phyloP scores from a whole-genome alignment of 2,113 vertebrate species.

The Rhynchopsitta pachyrhyncha region DNA sequence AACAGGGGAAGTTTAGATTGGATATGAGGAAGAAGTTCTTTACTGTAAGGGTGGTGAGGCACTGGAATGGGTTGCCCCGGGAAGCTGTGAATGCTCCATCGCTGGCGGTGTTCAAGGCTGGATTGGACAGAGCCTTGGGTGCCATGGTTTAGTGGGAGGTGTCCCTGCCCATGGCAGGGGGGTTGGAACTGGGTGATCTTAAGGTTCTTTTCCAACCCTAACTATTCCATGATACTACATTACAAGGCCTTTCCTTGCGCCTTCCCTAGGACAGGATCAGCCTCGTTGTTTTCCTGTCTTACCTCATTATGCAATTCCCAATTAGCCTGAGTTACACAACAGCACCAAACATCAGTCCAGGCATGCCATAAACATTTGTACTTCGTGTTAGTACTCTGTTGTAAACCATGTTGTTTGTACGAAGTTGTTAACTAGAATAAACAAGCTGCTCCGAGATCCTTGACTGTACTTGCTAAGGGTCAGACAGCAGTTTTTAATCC shows the following conservation, averaged over 20 bases:
- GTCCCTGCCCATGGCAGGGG: neutral
- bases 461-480: neutral
- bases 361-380: neutral
- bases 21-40: too few relatives aligned
- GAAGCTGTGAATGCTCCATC: too few relatives aligned
- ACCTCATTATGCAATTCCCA: neutral
- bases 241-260: neutral
- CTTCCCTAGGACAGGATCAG: neutral
- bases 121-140: too few relatives aligned
- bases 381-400: neutral
- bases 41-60: too few relatives aligned
- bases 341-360: neutral
- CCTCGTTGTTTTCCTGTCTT: neutral
- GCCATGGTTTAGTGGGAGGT: neutral
- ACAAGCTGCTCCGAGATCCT: neutral
- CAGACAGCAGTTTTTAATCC: neutral
- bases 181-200: neutral
- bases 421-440: conserved; percentile 24
- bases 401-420: neutral
- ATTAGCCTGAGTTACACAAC: neutral
- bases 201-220: neutral
- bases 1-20: too few relatives aligned
- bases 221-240: neutral
- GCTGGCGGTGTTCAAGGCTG: too few relatives aligned
- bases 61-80: too few relatives aligned